Evolutionary conservation across 2,888 invertebrate species (phyloP), one percentile per base, ranked within the genome.

Genomic region (Mesorhabditis belari): DNA sequence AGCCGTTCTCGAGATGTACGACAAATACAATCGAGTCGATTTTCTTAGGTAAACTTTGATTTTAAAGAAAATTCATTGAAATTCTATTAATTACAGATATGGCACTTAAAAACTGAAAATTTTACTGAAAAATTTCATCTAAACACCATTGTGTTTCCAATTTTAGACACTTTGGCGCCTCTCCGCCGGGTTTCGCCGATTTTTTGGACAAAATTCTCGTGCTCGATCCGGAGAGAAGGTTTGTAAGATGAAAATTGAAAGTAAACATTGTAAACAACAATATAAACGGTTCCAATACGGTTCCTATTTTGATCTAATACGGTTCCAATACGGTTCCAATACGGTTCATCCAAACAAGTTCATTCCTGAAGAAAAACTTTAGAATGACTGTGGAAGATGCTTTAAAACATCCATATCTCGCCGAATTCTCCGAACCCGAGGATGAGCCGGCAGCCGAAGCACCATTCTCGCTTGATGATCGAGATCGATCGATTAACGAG

Each of bases 131-230:
- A 3, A 5, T 5, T 17, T 4, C 35, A 29, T 17, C 12, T 12
- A 12, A 21, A 19, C 12, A 60, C 28, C 26, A 61, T 12, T 17
- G 44, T 17, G 44, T 35, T 35, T n/a, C 12, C 44, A 9, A 9
- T 35, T 35, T 17, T n/a, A 35, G 44, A 35, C 44, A 35, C 44
- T 35, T 35, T 35, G 44, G 44, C 44, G 12, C 44, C 12, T 17
- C 12, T 35, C 44, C 62, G 0, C 66, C 63, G 17, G 68, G 66
- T 4, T 66, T 76, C 9, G 66, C 75, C 49, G 77, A 79, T 58
- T 69, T 79, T 25, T 58, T 79, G 12, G 75, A 79, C 59, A 69
- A 71, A 35, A 60, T 78, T 44, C 66, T 78, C 5, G 77, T 78
- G 5, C 53, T 78, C 49, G 78, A 78, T 58, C 75, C 78, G 21